Conservation (phyloP, 2,888 invertebrate genomes). For the Nebria salina region DNA sequence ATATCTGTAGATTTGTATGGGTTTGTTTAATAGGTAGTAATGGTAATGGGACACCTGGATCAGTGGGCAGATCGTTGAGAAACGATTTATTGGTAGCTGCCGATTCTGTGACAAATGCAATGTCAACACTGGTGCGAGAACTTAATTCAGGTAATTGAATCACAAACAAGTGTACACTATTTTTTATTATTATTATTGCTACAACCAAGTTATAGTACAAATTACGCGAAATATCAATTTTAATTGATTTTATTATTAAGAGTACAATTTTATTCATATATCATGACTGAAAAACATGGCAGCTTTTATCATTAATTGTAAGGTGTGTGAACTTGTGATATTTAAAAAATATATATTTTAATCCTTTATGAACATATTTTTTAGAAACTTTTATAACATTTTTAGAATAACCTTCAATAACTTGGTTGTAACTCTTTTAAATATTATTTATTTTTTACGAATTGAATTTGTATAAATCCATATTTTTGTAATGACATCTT, state of each 20-base stretch:
- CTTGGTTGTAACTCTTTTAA: conserved; percentile 27
- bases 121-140: conserved; percentile 96
- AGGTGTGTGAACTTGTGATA: background rate
- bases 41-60: conserved; percentile 60
- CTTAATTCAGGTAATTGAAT: conserved; percentile 83
- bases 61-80: conserved; percentile 72
- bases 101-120: conserved; percentile 97
- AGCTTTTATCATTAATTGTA: background rate
- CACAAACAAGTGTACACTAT: conserved; percentile 49
- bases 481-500: conserved; percentile 37
- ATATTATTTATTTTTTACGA: conserved; percentile 10
- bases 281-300: conserved; percentile 3
- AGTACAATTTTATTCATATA: background rate
- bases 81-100: conserved; percentile 94
- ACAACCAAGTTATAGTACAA: conserved; percentile 36
- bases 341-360: background rate
- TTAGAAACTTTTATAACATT: background rate
- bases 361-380: background rate
- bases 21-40: conserved; percentile 53
- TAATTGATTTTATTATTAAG: background rate
- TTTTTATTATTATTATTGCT: conserved; percentile 30
- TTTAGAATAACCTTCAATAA: conserved; percentile 20
- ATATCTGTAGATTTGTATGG: background rate
- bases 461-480: conserved; percentile 35
- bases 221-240: background rate